Conservation (phyloP, 2,888 invertebrate genomes). For the Nephrotoma flavescens region DNA sequence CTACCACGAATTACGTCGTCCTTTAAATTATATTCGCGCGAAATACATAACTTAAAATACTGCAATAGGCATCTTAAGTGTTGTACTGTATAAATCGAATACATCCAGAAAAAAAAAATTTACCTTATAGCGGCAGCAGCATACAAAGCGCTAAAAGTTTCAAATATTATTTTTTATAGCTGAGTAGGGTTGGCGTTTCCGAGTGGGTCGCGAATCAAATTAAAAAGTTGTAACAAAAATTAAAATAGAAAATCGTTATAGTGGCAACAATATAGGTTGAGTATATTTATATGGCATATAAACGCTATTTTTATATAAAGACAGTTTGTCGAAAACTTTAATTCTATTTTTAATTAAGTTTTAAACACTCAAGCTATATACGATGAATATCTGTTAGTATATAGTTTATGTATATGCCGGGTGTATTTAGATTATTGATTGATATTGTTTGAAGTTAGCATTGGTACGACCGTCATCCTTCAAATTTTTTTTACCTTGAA, state of each 20-base stretch:
- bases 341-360: not conserved
- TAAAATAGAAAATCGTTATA: not conserved
- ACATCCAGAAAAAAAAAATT: too few relatives aligned
- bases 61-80: too few relatives aligned
- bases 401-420: not conserved
- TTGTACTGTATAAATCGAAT: not conserved
- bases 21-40: too few relatives aligned
- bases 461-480: not conserved
- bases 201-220: not conserved
- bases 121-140: not conserved
- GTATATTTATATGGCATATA: not conserved
- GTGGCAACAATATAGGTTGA: not conserved
- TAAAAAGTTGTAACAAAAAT: not conserved
- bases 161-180: not conserved
- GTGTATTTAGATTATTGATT: not conserved
- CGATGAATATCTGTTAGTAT: not conserved
- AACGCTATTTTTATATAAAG: not conserved
- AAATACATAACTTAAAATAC: too few relatives aligned
- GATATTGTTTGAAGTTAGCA: not conserved
- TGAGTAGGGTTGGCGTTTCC: not conserved
- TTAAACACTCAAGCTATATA: not conserved
- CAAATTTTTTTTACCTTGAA: not conserved
- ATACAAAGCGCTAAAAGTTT: not conserved
- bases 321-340: not conserved
- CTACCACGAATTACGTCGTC: too few relatives aligned